Evolutionary conservation across 2,888 invertebrate genomes (phyloP), one percentile per base, ranked within the genome.

Genomic region (Eremobia ochroleuca): DNA sequence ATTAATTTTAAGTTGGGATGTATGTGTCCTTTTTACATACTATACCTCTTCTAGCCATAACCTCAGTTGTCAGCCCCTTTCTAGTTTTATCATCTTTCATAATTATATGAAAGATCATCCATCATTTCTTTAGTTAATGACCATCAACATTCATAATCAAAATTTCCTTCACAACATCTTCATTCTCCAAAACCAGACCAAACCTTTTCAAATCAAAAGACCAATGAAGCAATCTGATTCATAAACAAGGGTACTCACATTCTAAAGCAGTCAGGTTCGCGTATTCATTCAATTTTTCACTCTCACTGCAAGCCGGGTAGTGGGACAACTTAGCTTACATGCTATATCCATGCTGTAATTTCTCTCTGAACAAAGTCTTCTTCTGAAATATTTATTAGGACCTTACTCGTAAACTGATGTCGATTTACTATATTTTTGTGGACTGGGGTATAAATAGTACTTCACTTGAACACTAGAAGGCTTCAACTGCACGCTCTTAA

Each of bases 341-440:
- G 58, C 58, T 37, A 64, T 66, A 77, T 73, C 67, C 76, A 34
- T 52, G 49, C 70, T 76, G 67, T 81, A 81, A 81, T 81, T 81
- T 77, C 71, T 31, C 67, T 64, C 58, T 37, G 70, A 81, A 71
- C 58, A 59, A 71, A 81, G 28, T 81, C 76, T 79, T 76, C 55
- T 55, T 69, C 58, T 75, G 69, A 75, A 69, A 80, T 80, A 75
- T 80, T 77, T 77, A 68, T 77, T 61, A 77, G 77, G 77, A 77
- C 68, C 68, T 34, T 67, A 28, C 52, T 77, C 34, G 61, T 43
- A 62, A 61, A 77, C 68, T 34, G 67, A 68, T 43, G 77, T 61
- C 15, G 9, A 68, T 34, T 28, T 62, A 37, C 9, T 25, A 34
- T 43, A 2, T 77, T 77, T 77, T 75, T 52, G 40, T 21, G 13